Evolutionary conservation across 2,797 vertebrate species (phyloP), one percentile per base, ranked within the genome.

Genomic region (Halcyon leucocephala): DNA sequence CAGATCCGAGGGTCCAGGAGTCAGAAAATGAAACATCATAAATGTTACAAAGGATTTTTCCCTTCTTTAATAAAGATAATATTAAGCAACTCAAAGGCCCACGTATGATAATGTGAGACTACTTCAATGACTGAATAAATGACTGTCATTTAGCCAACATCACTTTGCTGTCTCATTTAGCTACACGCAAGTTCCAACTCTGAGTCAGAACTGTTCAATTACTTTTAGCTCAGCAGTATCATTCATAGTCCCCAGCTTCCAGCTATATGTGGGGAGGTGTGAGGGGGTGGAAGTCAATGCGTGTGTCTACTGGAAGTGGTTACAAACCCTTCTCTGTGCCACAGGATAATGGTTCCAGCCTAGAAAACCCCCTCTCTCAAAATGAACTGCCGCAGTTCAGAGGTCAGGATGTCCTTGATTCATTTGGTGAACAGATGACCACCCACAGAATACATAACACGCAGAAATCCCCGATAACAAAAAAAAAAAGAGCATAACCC

Each of bases 191-290:
- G 41, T 74, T 95, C 55, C 41, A 71, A 33, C 60, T 87, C 48
- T 92, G 86, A 93, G 67, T 93, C 92, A 96, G 81, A 95, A 49
- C 24, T 39, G 28, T 66, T 84, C 83, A 77, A 74, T 82, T 91
- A 89, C 41, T 92, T 91, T 91, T 61, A 82, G 73, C 0, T 2
- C 41, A 29, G 54, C 52, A 64, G 37, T 5, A 85, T 64, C 89
- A 90, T 91, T 95, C 90, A 78, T 21, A 88, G 76, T 55, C 31
- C 57, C 67, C 9, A 4, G 12, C 77, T 83, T 78, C 72, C 79
- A 88, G 88, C 57, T 24, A 19, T 49, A 69, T 4, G 44, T 7
- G 1, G 41, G 81, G 83, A 89, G 58, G 57, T 12, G 42, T 69
- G 90, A 85, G 91, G 82, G 93, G 93, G 85, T 74, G 85, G 88